Conservation (phyloP, 2,113 vertebrate genomes). For the Ameiurus melas region DNA sequence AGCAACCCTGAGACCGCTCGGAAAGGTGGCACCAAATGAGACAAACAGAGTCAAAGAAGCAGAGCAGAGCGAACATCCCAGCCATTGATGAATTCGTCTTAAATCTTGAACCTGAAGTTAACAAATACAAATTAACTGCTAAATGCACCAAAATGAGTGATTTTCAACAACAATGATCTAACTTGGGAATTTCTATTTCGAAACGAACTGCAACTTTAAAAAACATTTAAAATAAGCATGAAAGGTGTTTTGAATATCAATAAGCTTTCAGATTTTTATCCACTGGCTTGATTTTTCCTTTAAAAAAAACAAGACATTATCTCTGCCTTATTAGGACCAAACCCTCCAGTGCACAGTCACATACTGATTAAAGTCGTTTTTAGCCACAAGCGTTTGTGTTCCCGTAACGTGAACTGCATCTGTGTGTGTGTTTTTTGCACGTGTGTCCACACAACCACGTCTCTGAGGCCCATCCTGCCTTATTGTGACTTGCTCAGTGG, state of each 20-base stretch:
- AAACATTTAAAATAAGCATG: too few relatives aligned
- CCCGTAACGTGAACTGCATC: neutral
- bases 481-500: slow-evolving; percentile 31
- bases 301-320: neutral
- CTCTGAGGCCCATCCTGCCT: slow-evolving; percentile 18
- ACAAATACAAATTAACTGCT: neutral
- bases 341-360: neutral
- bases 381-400: neutral
- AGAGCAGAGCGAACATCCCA: neutral
- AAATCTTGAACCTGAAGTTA: neutral
- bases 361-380: slow-evolving; percentile 34
- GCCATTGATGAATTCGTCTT: neutral
- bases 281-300: neutral
- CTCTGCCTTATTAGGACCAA: neutral
- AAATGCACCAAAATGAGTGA: neutral
- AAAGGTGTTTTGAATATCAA: neutral
- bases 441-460: neutral
- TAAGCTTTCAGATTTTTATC: neutral
- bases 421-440: neutral
- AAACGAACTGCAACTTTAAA: neutral
- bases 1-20: neutral
- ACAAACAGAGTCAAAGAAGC: neutral
- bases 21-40: neutral
- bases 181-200: neutral
- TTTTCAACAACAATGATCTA: neutral